phyloP scores from a whole-genome alignment of 2,113 vertebrate genomes.

The Lasiurus cinereus region DNA sequence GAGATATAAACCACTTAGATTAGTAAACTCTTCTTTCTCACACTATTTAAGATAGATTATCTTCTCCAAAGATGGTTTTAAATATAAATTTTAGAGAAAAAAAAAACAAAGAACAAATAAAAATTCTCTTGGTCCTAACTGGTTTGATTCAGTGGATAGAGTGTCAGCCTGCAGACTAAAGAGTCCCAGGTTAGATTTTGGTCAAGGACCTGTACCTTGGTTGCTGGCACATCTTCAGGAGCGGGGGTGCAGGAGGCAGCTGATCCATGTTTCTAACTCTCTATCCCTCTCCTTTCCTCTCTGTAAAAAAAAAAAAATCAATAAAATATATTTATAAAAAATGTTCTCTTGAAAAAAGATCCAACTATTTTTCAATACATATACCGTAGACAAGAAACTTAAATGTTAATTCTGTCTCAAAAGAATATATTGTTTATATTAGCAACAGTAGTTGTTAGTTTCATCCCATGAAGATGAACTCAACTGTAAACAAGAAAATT shows the following conservation, averaged over 20 bases:
- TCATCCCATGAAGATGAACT: not conserved
- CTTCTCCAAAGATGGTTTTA: not conserved
- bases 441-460: not conserved
- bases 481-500: not conserved
- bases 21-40: not conserved
- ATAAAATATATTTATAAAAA: too few relatives aligned
- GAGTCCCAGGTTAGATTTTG: too few relatives aligned
- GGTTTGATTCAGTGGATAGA: too few relatives aligned
- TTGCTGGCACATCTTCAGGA: too few relatives aligned
- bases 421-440: not conserved
- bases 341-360: not conserved
- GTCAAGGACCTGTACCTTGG: too few relatives aligned
- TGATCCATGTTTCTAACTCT: too few relatives aligned
- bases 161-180: too few relatives aligned
- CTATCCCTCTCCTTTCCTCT: too few relatives aligned
- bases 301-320: too few relatives aligned
- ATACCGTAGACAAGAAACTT: not conserved
- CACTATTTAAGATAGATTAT: not conserved
- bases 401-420: not conserved
- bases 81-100: not conserved
- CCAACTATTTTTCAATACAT: not conserved
- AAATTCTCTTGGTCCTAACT: not conserved
- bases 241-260: too few relatives aligned
- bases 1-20: conserved; percentile 3
- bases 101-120: not conserved